Evolutionary conservation across 2,888 invertebrate species (phyloP), one percentile per base, ranked within the genome.

Genomic region (Pteria penguin): DNA sequence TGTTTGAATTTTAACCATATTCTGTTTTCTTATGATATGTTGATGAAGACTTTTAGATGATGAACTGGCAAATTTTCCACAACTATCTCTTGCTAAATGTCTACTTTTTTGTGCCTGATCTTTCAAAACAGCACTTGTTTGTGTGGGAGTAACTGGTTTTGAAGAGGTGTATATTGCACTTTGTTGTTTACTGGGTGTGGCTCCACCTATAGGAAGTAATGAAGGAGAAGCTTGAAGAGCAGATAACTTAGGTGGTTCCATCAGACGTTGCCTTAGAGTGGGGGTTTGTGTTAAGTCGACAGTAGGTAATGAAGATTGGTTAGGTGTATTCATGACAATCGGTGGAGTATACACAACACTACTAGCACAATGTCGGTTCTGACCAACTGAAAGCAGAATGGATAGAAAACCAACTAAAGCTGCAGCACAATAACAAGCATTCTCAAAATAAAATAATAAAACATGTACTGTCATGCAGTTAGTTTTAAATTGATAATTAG

Each of bases 371-470:
- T 45, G 45, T 62, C 65, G 63, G 54, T 65, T 63, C 83, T 82
- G 82, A 84, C 79, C 78, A 83, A 87, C 88, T 88, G 88, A 87
- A 87, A 87, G 84, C 84, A 86, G 82, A 84, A 84, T 78, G 81
- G 80, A 84, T 69, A 79, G 71, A 72, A 77, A 77, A 52, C 60
- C 60, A 69, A 77, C 74, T 66, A 78, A 72, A 72, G 45, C 45
- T 45, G 45, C 18, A 14, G 45, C 45, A 45, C 45, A 45, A 45
- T 18, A 45, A 45, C 45, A 27, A 36, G 11, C 36, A 58, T 4
- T 67, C 22, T 31, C 55, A 67, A 57, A 24, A n/a, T 2, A 18
- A 57, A 57, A 11, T 2, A 24, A 14, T 26, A 11, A 57, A 14
- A n/a, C n/a, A 8, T 26, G 22, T n/a, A n/a, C n/a, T n/a, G n/a